phyloP scores from a whole-genome alignment of 2,797 vertebrate genomes.

The Mus spretus region DNA sequence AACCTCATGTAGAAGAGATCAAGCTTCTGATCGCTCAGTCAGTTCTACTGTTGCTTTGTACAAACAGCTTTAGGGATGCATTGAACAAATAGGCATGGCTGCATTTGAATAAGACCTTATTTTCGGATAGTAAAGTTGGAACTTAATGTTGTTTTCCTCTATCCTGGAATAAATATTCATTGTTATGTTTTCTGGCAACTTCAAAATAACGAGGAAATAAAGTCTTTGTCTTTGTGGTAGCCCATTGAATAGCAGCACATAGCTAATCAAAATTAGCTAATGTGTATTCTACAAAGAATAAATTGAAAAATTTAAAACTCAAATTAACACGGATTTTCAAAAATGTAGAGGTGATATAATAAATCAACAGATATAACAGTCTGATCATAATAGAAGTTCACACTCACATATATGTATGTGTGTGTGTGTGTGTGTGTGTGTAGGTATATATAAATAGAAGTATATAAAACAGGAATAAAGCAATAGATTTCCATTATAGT shows the following conservation, averaged over 20 bases:
- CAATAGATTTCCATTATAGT: neutral
- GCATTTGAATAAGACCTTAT: neutral
- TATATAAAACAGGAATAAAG: neutral
- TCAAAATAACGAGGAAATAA: neutral
- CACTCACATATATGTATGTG: neutral
- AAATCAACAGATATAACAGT: neutral
- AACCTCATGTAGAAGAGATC: neutral
- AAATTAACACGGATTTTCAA: neutral
- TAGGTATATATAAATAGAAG: neutral
- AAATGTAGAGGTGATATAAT: neutral
- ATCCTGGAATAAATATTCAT: neutral
- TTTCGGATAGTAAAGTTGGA: neutral
- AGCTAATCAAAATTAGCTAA: neutral
- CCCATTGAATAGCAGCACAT: neutral
- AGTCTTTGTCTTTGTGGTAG: neutral
- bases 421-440: too few species aligned
- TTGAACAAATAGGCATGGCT: neutral
- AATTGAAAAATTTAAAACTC: conserved; percentile 2
- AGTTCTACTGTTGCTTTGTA: neutral
- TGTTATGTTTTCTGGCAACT: conserved; percentile 1
- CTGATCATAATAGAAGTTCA: neutral
- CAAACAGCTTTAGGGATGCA: neutral
- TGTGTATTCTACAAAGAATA: neutral
- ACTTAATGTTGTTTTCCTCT: conserved; percentile 38
- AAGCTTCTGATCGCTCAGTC: neutral